A percentile compares a stretch with the other conserved stretches of the same genome.
Evolutionary conservation across 30 jellyfish, hydroid and myxozoan species (phyloP).

Genomic region (Aurelia sp.): DNA sequence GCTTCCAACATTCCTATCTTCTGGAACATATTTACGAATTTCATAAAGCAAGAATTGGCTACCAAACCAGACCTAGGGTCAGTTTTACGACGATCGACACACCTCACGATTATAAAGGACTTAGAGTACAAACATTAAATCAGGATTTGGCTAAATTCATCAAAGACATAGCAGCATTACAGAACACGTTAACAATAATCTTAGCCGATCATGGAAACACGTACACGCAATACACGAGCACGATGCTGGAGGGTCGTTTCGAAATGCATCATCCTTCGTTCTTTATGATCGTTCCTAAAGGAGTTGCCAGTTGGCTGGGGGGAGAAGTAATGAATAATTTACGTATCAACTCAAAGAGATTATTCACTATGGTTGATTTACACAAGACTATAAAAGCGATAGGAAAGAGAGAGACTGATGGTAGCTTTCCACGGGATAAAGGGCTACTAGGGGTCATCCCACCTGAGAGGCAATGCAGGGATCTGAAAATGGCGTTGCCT

Average conservation of each 20-base stretch:
- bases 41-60: neutral
- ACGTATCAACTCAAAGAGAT: conserved; percentile 75
- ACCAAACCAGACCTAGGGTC: conserved; percentile 31
- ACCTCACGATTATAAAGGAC: conserved; percentile 89
- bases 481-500: conserved; percentile 80
- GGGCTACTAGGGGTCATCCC: conserved; percentile 71
- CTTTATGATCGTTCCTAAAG: conserved; percentile 83
- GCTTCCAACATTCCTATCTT: conserved; percentile 75
- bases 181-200: conserved; percentile 80
- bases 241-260: conserved; percentile 85
- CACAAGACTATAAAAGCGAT: conserved; percentile 58
- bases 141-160: conserved; percentile 67
- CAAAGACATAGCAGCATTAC: conserved; percentile 33
- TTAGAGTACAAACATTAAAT: conserved; percentile 86
- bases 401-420: conserved; percentile 2
- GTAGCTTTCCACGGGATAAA: neutral
- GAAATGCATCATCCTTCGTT: conserved; percentile 93
- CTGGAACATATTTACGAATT: conserved; percentile 49
- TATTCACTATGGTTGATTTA: conserved; percentile 81
- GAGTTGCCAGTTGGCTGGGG: conserved; percentile 69
- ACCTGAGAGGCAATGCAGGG: conserved; percentile 64
- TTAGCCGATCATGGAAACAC: conserved; percentile 98
- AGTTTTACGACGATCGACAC: conserved; percentile 75
- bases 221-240: conserved; percentile 73
- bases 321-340: conserved; percentile 54